phyloP scores from a whole-genome alignment of 2,113 vertebrate species.

The Parus major region DNA sequence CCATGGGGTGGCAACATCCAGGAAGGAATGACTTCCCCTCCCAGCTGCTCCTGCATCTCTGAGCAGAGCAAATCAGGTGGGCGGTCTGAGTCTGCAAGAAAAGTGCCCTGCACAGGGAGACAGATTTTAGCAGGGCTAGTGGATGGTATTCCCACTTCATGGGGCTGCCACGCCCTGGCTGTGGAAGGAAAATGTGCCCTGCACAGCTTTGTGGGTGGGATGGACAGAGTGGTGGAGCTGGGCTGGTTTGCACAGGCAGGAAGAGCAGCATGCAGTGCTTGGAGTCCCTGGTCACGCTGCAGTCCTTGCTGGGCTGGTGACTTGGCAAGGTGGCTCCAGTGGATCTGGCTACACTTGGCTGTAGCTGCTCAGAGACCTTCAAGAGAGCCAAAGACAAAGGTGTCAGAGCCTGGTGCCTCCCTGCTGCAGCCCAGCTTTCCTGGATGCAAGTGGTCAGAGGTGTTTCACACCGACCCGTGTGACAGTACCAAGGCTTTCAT shows the following conservation, averaged over 20 bases:
- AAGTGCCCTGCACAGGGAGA: background rate
- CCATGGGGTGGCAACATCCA: background rate
- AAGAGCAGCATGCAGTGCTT: background rate
- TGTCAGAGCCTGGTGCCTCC: background rate
- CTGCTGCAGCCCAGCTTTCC: background rate
- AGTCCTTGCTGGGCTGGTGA: background rate
- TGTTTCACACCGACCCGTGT: background rate
- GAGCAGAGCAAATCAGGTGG: background rate
- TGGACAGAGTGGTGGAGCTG: background rate
- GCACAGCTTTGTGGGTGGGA: background rate
- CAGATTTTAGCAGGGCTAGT: background rate
- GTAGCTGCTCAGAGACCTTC: background rate
- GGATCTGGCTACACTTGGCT: background rate
- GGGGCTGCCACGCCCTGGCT: background rate
- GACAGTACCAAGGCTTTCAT: rapidly evolving
- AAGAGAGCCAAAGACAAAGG: background rate
- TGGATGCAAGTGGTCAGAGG: background rate
- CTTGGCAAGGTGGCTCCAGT: background rate
- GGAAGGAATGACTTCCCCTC: background rate
- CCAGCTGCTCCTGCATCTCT: background rate
- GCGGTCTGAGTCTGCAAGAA: background rate
- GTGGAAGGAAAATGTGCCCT: background rate
- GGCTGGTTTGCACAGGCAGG: background rate
- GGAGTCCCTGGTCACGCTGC: background rate
- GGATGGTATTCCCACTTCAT: background rate